A percentile compares a stretch with the other conserved stretches of the same genome.
These are phyloP conservation scores for Buphagus erythrorhynchus DNA, from an alignment of 2,797 vertebrate species.

Conservation along the genomic window DNA sequence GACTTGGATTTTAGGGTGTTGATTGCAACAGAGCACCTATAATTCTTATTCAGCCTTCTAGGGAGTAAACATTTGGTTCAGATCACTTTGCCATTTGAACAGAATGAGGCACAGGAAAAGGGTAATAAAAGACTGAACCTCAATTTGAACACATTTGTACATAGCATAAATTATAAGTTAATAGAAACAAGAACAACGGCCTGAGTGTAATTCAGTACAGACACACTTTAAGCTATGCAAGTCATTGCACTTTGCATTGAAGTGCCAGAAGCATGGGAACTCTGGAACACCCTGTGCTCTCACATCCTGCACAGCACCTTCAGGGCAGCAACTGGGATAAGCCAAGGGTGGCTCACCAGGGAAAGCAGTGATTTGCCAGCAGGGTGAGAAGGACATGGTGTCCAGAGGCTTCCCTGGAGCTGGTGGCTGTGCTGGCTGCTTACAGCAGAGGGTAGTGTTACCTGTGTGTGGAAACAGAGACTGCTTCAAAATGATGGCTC, in stretches of 20 bases:
- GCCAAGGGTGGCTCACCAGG: rapidly evolving
- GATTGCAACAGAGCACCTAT: not conserved
- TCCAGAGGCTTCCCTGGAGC: not conserved
- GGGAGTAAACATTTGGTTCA: not conserved
- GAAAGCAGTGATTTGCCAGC: not conserved
- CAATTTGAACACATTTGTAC: not conserved
- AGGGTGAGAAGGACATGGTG: not conserved
- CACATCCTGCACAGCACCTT: rapidly evolving
- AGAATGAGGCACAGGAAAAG: not conserved
- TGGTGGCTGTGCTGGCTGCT: not conserved
- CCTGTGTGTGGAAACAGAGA: not conserved
- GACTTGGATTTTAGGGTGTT: not conserved
- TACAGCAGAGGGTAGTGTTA: not conserved
- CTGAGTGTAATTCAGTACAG: not conserved
- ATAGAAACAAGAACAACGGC: not conserved
- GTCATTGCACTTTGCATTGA: not conserved
- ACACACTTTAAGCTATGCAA: not conserved
- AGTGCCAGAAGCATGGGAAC: not conserved
- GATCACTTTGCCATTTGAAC: not conserved
- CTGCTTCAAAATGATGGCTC: not conserved
- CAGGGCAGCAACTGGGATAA: not conserved
- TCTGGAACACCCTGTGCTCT: rapidly evolving
- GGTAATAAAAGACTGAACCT: not conserved
- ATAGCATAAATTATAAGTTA: not conserved
- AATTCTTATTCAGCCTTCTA: not conserved